Evolutionary conservation across 2,113 vertebrate genomes (phyloP).

Genomic region (Cyanoliseus patagonus): DNA sequence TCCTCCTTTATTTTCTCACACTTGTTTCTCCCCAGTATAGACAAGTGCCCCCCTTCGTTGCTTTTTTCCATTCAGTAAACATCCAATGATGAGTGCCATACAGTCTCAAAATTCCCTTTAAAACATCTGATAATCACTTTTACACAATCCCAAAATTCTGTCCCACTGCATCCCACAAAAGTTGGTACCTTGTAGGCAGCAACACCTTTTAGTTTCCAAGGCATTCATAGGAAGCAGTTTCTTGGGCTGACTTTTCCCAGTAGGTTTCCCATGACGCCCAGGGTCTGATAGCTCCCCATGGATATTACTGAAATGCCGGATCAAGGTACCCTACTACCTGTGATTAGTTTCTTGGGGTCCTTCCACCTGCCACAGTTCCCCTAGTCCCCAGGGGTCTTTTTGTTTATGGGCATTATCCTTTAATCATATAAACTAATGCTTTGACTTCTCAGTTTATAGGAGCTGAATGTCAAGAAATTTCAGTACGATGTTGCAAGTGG

Average conservation of each 20-base stretch:
- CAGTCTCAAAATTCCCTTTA: neutral
- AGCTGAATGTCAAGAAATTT: neutral
- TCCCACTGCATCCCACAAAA: neutral
- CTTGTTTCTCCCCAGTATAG: neutral
- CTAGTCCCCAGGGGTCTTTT: neutral
- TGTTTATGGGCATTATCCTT: neutral
- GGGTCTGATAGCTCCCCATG: neutral
- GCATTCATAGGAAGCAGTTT: neutral
- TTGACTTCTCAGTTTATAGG: neutral
- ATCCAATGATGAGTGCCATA: neutral
- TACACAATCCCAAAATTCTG: neutral
- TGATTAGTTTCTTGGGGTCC: neutral
- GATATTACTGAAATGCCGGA: neutral
- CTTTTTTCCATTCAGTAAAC: neutral
- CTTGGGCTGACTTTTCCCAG: neutral
- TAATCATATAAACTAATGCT: neutral
- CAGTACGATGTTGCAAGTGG: neutral
- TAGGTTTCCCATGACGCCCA: neutral
- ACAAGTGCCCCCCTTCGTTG: neutral
- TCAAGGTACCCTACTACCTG: neutral
- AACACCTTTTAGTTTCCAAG: neutral
- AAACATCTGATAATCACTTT: neutral
- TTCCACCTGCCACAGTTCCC: neutral
- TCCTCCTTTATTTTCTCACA: neutral
- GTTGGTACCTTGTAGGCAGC: neutral